phyloP scores from a whole-genome alignment of 2,888 invertebrate genomes.

The Apamea anceps region DNA sequence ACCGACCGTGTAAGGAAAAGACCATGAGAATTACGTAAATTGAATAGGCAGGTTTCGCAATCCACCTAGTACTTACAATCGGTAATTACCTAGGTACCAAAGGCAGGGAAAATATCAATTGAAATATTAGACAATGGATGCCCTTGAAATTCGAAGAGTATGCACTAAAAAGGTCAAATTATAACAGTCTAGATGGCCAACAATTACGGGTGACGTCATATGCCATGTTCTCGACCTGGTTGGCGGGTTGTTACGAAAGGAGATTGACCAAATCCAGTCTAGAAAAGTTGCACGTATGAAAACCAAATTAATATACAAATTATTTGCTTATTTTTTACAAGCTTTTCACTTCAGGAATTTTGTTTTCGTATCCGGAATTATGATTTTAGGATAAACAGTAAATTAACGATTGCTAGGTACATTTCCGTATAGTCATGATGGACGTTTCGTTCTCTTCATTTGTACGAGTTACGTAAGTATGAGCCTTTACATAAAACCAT shows the following conservation, averaged over 20 bases:
- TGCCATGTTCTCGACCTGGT: constrained; percentile 41
- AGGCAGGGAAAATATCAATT: constrained; percentile 48
- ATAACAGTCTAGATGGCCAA: constrained; percentile 39
- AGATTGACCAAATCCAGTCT: too few relatives aligned
- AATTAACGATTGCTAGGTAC: too few relatives aligned
- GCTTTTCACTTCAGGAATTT: too few relatives aligned
- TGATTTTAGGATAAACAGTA: too few relatives aligned
- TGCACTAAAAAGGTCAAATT: constrained; percentile 63
- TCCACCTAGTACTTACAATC: constrained; percentile 47
- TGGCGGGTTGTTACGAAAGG: constrained; percentile 13
- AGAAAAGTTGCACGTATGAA: too few relatives aligned
- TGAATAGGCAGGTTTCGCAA: constrained; percentile 47
- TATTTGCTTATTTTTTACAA: too few relatives aligned
- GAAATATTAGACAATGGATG: constrained; percentile 60
- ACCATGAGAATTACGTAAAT: constrained; percentile 46
- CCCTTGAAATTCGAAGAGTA: constrained; percentile 59
- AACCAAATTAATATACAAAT: too few relatives aligned
- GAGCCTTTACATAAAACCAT: too few relatives aligned
- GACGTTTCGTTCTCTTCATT: too few relatives aligned
- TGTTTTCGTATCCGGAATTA: too few relatives aligned
- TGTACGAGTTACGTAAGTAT: too few relatives aligned
- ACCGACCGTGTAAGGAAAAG: constrained; percentile 37
- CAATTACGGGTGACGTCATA: constrained; percentile 56
- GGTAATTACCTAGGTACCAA: constrained; percentile 43
- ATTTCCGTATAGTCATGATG: too few relatives aligned